Base-by-base conservation (phyloP, 2,797 vertebrate species). In the Heterohyrax brucei region DNA sequence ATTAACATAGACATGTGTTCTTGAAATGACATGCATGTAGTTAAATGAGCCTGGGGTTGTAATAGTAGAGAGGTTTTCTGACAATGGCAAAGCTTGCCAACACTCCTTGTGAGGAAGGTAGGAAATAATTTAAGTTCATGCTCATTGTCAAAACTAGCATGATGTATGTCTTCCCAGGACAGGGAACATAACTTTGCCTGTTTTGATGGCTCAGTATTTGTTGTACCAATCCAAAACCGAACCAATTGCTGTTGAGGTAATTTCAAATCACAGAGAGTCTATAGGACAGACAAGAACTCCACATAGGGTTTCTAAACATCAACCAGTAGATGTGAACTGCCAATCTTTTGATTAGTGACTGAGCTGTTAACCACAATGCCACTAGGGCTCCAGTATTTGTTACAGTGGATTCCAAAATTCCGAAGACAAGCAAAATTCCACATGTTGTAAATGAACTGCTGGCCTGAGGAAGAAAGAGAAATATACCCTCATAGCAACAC, bases 61-160 rank as follows among this genome's bases (percentile, higher is more conserved):
- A 0, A 61, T 2, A 24, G 12, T 1, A 16, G 24, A 79, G 13
- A 10, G 22, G 21, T 56, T 77, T 59, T 3, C 44, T 18, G 12
- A 9, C 13, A 8, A n/a, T 59, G 7, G 10, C 7, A 56, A 70
- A 92, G 19, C 30, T 62, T 30, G 14, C 7, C 78, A 39, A 7
- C 61, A 3, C 30, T 4, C 0, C 44, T 9, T 16, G 5, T 76
- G 14, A 53, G 62, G 50, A 91, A 77, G n/a, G 22, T 8, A 26
- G 21, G 6, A 14, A 33, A 10, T 28, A 1, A 12, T 16, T 56
- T 48, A 39, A 2, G 16, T 39, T 1, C 5, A 2, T 7, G 1
- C 1, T 12, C 10, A 22, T 0, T 18, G 83, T 33, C 64, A 56
- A 85, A 75, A 7, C 1, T 33, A 33, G 1, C 0, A 2, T 1